Base-by-base conservation (phyloP, 2,113 vertebrate species). In the Grammomys surdaster region DNA sequence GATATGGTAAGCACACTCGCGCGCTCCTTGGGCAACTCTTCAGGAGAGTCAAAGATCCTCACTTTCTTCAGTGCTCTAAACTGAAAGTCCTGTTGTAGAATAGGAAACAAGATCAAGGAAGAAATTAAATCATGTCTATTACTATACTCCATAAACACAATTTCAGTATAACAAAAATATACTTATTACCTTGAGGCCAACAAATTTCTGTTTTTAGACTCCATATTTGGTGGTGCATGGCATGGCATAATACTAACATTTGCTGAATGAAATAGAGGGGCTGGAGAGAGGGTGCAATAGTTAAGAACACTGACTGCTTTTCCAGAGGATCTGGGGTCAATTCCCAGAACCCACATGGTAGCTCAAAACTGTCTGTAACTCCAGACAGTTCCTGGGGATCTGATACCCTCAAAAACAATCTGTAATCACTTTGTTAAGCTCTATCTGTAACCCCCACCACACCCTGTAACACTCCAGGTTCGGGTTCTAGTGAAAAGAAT, bases 11-110 rank as follows among this genome's bases (percentile, higher is more conserved):
- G 99, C 13, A 99, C 98, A 84, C 94, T 99, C 0, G 98, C 99
- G 90, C 99, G 99, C 17, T 99, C 99, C 96, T 98, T 99, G 22
- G 99, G 99, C 86, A 99, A 84, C 10, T 99, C 99, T 0, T 98
- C 98, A 0, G 99, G 98, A 3, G 99, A 70, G 0, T 99, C 98
- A 77, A 99, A 99, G 76, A 99, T 98, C 20, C 99, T 99, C 5
- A 99, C 98, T 95, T 99, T 99, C 98, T 99, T 99, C 99, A 99
- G 99, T 0, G 99, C 99, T 93, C 99, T 98, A 97, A 99, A 99
- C 96, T 99, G 99, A 95, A 99, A 99, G 97, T 99, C 99, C 99
- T 99, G 98, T 89, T 56, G 82, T 3, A 63, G 89, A 51, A 9
- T 58, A n/a, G 76, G 89, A 98, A 95, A 78, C 43, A 48, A 86